These are phyloP conservation scores for Danio albolineatus DNA, from an alignment of 2,797 vertebrate species.

Conservation along the genomic window DNA sequence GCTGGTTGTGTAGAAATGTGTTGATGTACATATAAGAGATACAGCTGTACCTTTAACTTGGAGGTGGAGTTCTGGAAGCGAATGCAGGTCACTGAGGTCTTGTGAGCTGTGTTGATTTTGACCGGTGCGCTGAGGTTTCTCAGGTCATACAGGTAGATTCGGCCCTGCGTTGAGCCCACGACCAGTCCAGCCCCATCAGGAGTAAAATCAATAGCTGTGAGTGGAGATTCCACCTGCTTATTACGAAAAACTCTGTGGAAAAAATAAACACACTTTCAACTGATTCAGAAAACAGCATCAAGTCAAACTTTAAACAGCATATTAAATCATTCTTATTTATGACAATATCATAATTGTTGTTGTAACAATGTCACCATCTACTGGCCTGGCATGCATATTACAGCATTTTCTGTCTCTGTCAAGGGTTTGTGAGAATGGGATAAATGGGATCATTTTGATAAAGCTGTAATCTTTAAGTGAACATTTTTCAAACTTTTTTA, in stretches of 20 bases:
- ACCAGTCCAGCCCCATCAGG: constrained; percentile 92
- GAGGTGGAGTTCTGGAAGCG: constrained; percentile 83
- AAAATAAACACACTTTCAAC: neutral
- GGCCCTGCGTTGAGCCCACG: constrained; percentile 92
- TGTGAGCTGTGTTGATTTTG: constrained; percentile 88
- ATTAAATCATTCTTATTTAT: neutral
- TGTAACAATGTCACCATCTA: too few species aligned
- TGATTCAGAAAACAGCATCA: neutral
- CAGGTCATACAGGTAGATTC: constrained; percentile 94
- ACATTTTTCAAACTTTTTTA: too few species aligned
- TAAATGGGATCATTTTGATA: too few species aligned
- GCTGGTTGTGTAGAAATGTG: neutral
- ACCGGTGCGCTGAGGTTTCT: constrained; percentile 89
- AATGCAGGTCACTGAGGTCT: constrained; percentile 92
- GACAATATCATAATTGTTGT: too few species aligned
- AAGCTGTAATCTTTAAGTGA: too few species aligned
- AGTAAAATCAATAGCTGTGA: constrained; percentile 93
- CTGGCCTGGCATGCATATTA: too few species aligned
- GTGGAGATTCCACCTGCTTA: constrained; percentile 87
- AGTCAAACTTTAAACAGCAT: neutral
- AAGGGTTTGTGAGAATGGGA: too few species aligned
- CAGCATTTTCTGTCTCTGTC: too few species aligned
- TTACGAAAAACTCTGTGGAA: constrained; percentile 84
- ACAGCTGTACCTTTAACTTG: constrained; percentile 71
- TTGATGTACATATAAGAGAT: neutral